Base-by-base conservation (phyloP, 2,797 vertebrate species). In the Hydrolagus colliei region DNA sequence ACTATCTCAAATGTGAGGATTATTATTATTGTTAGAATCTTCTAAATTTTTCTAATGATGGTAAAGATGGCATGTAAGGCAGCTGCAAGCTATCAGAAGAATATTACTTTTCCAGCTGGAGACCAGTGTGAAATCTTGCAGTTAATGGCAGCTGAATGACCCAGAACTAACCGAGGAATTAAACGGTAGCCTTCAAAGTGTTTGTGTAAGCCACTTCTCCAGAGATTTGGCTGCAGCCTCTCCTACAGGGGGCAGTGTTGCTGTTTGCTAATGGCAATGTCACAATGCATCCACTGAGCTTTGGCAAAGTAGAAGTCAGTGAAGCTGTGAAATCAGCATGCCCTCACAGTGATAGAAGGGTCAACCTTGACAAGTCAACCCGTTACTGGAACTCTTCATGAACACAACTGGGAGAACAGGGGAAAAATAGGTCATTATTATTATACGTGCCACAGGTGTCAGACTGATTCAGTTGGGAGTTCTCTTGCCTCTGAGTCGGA, bases 81-180 rank as follows among this genome's bases (percentile, higher is more conserved):
- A 84, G 65, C 65, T 41, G 14, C 32, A 16, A 9, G 32, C 6
- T 65, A 71, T 52, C 32, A 9, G 63, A 20, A 82, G 16, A 27
- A 65, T 68, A 32, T 82, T 68, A 52, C 65, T 71, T 52, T 84
- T 32, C 65, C 79, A 84, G 79, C 79, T 71, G 79, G 18, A 71
- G 16, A 6, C 79, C 65, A 71, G 65, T 84, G 79, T 84, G 32
- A 68, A 41, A 52, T 41, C 65, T 84, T 35, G n/a, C 65, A 52
- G 79, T 4, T 41, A 20, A 41, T 59, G n/a, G 79, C 3, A 9
- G 32, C n/a, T 18, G 4, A 52, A 41, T 84, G 65, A 84, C 79
- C 79, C 65, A 41, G 79, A 84, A 84, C 32, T n/a, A 84, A 84
- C 79, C 71, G 65, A 65, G 63, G 6, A 68, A 32, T 82, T 82